Conservation (phyloP, 2,113 vertebrate species). For the Pimephales promelas region DNA sequence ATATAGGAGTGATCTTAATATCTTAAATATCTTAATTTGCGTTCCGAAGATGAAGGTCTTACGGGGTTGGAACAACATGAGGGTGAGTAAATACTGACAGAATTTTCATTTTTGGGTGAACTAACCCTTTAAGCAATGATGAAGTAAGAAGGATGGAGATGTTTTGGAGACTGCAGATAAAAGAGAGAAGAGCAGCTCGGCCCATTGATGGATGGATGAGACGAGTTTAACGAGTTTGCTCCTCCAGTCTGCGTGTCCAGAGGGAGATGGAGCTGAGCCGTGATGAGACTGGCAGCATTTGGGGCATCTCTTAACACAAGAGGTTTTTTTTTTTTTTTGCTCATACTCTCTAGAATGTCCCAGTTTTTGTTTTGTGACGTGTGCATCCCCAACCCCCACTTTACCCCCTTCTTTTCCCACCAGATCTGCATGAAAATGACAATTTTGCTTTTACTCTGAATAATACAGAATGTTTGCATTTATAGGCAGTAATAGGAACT, state of each 20-base stretch:
- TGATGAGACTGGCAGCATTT: constrained; percentile 19
- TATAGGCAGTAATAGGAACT: constrained; percentile 29
- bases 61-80: too few species aligned
- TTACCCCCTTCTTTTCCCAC: not conserved
- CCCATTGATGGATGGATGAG: not conserved
- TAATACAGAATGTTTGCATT: constrained; percentile 49
- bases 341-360: constrained; percentile 39
- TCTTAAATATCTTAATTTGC: too few species aligned
- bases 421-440: constrained; percentile 28
- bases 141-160: not conserved
- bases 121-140: not conserved
- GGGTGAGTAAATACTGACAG: too few species aligned
- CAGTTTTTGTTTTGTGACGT: constrained; percentile 44
- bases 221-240: not conserved
- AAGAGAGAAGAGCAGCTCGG: constrained; percentile 16
- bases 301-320: not conserved
- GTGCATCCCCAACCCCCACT: not conserved
- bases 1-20: too few species aligned
- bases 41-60: too few species aligned
- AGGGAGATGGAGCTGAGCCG: not conserved
- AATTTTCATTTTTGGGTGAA: too few species aligned
- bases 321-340: constrained; percentile 25
- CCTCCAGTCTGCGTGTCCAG: not conserved
- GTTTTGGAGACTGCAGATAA: not conserved
- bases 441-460: constrained; percentile 53